Percentiles rank a stretch among this genome's conserved stretches.
Conservation (phyloP, 2,888 invertebrate genomes). For the Ophonus ardosiacus region DNA sequence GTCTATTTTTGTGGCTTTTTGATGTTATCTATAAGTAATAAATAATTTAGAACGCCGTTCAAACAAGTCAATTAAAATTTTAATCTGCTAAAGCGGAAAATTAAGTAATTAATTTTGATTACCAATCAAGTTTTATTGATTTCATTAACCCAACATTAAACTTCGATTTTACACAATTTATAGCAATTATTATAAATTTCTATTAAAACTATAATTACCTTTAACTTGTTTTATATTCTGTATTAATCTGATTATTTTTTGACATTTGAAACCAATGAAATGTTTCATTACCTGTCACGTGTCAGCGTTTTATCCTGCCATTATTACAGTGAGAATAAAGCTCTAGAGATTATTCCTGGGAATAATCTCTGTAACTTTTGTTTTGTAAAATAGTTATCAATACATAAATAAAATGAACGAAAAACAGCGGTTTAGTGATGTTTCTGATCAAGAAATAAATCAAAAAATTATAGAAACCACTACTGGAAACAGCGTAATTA, state of each 20-base stretch:
- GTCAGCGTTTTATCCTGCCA: too few species aligned
- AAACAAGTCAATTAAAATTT: conserved; percentile 47
- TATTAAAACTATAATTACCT: conserved; percentile 15
- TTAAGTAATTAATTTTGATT: conserved; percentile 45
- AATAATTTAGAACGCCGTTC: conserved; percentile 26
- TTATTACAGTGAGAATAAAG: too few species aligned
- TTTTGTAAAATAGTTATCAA: too few species aligned
- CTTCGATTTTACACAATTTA: conserved; percentile 17
- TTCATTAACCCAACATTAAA: conserved; percentile 37
- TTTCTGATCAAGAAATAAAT: too few species aligned
- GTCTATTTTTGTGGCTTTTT: background rate
- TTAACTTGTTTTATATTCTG: background rate
- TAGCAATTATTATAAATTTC: background rate
- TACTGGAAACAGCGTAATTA: too few species aligned
- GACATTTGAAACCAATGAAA: too few species aligned
- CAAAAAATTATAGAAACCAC: too few species aligned
- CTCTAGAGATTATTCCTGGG: too few species aligned
- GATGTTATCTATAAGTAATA: conserved; percentile 20
- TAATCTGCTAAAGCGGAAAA: conserved; percentile 35
- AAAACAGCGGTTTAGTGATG: too few species aligned
- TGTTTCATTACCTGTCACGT: too few species aligned
- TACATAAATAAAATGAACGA: too few species aligned
- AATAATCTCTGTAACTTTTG: too few species aligned
- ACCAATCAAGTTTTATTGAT: conserved; percentile 32
- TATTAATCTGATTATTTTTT: background rate